Conservation (phyloP, 2,797 vertebrate genomes). For the Sebastes minor region DNA sequence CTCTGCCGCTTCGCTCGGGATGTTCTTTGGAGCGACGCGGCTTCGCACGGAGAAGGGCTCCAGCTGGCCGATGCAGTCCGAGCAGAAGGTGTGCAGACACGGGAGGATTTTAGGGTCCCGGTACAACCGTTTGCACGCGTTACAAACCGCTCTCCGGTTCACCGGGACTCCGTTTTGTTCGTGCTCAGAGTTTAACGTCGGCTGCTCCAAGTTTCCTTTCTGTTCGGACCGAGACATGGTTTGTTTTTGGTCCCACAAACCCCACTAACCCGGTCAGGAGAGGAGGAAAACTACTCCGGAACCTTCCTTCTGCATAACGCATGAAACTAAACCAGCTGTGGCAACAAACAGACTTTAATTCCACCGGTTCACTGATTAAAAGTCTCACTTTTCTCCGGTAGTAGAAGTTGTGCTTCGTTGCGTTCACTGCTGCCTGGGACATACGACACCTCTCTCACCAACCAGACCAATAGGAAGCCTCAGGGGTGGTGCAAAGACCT, state of each 20-base stretch:
- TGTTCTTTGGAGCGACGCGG: neutral
- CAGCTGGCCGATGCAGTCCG: constrained; percentile 84
- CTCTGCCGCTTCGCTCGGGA: neutral
- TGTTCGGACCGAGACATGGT: constrained; percentile 46
- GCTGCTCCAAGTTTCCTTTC: neutral
- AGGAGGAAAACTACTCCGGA: neutral
- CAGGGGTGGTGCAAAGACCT: constrained; percentile 25
- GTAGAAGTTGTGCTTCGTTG: constrained; percentile 29
- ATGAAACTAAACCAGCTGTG: neutral
- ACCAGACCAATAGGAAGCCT: constrained; percentile 52
- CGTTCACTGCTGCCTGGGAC: constrained; percentile 52
- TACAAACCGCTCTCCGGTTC: constrained; percentile 78
- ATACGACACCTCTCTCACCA: constrained; percentile 35
- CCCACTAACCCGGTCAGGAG: neutral
- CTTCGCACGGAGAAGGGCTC: constrained; percentile 76
- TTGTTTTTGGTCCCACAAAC: neutral
- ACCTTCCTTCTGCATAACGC: neutral
- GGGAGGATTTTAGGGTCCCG: constrained; percentile 87
- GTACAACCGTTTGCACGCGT: constrained; percentile 81
- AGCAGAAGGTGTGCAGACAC: constrained; percentile 91
- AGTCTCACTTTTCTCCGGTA: neutral
- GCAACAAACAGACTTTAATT: accelerated
- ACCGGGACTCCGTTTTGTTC: neutral
- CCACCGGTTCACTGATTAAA: neutral
- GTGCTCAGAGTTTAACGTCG: neutral